phyloP scores from a whole-genome alignment of 2,888 invertebrate genomes.

The Chloroclystis v-ata region DNA sequence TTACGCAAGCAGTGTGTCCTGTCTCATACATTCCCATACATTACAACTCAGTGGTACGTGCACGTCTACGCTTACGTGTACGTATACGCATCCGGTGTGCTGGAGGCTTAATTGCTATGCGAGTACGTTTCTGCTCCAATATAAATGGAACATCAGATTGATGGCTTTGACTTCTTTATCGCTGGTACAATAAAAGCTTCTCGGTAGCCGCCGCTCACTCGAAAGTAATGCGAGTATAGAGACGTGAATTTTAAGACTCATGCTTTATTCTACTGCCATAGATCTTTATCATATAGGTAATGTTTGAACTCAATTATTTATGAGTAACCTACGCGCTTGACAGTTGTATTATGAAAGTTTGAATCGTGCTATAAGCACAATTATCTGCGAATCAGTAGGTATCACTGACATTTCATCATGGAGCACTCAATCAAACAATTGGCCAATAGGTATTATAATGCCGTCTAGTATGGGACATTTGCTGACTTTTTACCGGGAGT shows the following conservation, averaged over 20 bases:
- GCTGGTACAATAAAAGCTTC: constrained; percentile 26
- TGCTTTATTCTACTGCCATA: constrained; percentile 39
- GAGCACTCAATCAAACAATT: constrained; percentile 14
- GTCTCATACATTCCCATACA: no score
- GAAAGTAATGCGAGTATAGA: constrained; percentile 34
- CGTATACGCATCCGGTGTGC: no score
- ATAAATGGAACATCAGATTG: constrained; percentile 30
- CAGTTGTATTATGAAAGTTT: constrained; percentile 46
- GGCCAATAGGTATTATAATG: neutral
- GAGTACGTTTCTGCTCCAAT: constrained; percentile 19
- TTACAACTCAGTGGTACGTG: no score
- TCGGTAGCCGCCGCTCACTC: constrained; percentile 40
- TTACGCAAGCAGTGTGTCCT: no score
- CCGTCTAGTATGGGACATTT: no score
- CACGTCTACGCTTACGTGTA: no score
- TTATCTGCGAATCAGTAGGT: constrained; percentile 33
- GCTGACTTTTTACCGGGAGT: no score
- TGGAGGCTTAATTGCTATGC: constrained; percentile 8
- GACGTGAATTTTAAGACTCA: constrained; percentile 36
- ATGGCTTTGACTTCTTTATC: constrained; percentile 25
- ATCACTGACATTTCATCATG: constrained; percentile 14
- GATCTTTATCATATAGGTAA: constrained; percentile 51
- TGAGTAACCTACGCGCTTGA: constrained; percentile 46
- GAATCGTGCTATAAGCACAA: constrained; percentile 37
- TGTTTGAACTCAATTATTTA: constrained; percentile 60